A percentile compares a stretch with the other conserved stretches of the same genome.
Conservation (phyloP, 2,797 vertebrate species). For the Sylvia borin region DNA sequence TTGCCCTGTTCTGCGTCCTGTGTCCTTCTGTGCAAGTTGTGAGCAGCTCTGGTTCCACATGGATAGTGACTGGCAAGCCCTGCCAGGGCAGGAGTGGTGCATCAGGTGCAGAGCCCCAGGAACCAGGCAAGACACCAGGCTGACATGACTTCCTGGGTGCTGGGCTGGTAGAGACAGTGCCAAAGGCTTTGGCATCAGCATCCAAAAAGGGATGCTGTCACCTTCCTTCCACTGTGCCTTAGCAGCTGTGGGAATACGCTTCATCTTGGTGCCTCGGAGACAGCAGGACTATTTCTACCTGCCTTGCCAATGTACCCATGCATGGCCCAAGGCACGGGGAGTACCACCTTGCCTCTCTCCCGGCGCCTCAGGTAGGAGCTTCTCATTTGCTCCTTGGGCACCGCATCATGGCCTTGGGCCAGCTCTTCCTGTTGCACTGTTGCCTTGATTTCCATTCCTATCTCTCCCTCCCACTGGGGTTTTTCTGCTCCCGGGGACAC, state of each 20-base stretch:
- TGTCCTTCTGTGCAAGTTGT: neutral
- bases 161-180: neutral
- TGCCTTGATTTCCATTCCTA: neutral
- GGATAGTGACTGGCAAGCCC: neutral
- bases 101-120: neutral
- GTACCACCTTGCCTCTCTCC: neutral
- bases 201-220: neutral
- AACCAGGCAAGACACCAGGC: neutral
- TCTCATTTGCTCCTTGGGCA: constrained; percentile 56
- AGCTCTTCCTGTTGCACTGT: constrained; percentile 15
- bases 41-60: neutral
- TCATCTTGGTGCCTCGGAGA: rapidly evolving
- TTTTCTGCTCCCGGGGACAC: neutral
- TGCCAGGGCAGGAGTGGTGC: neutral
- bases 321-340: neutral
- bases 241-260: rapidly evolving
- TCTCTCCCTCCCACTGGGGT: rapidly evolving
- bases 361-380: neutral
- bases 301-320: rapidly evolving
- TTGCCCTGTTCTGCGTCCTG: neutral
- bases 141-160: neutral
- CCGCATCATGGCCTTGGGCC: constrained; percentile 53
- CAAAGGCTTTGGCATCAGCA: neutral
- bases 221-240: neutral
- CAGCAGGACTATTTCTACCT: neutral